Evolutionary conservation across 2,113 vertebrate species (phyloP), one percentile per base, ranked within the genome.

Genomic region (Orycteropus afer): DNA sequence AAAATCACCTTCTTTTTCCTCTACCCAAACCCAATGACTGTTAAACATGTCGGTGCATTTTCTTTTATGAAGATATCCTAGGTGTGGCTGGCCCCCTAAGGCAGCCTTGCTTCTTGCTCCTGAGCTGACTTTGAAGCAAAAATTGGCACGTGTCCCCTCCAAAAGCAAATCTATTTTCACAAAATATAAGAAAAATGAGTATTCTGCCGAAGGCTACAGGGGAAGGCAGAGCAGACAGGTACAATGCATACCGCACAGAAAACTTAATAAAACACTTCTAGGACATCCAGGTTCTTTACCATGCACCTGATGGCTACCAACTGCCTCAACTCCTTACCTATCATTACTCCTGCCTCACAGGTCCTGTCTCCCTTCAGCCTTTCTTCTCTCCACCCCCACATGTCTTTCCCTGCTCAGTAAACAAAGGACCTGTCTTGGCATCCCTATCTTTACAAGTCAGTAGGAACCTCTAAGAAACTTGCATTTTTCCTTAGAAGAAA

Each of bases 1-100:
- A 71, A 89, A 92, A 63, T 95, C 74, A 83, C 74, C 40, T 42
- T 77, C 27, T 57, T 45, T 95, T n/a, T 11, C 67, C 59, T 81
- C 65, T 71, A 85, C 6, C 9, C 67, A 81, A n/a, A 84, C n/a
- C 57, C 86, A 77, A 67, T 42, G 86, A 55, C 37, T 29, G 25
- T 42, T 69, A 34, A n/a, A 59, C 25, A 67, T 49, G 79, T 67
- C 20, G 47, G 55, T 49, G 47, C 13, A 29, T 80, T 89, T 73
- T 57, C 79, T 86, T 94, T 47, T 51, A 74, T 40, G 12, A 22
- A 42, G 11, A 79, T n/a, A 7, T 45, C 40, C 22, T 14, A 27
- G 42, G n/a, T 2, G 25, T 32, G 17, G 82, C 37, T 5, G 42
- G 32, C 5, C 8, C 29, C 42, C 61, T 71, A 14, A 0, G 71